Conservation (phyloP, 2,888 invertebrate genomes). For the Drosophila koepferae region DNA sequence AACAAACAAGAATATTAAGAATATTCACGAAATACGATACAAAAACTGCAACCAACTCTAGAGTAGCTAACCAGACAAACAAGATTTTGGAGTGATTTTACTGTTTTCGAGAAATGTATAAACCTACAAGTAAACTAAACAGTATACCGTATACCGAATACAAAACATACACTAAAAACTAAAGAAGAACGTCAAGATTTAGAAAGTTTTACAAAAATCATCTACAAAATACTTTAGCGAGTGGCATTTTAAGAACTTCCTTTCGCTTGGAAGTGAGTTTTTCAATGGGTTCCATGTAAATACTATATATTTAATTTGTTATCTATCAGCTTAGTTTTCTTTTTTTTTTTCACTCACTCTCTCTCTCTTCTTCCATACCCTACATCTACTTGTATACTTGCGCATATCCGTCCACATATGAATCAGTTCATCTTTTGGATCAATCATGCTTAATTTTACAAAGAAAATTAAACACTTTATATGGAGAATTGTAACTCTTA, state of each 20-base stretch:
- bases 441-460: constrained; percentile 19
- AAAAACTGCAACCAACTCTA: constrained; percentile 62
- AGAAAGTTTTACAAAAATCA: constrained; percentile 75
- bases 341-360: neutral
- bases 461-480: neutral
- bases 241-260: constrained; percentile 8
- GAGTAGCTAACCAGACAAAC: constrained; percentile 61
- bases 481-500: constrained; percentile 1
- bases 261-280: constrained; percentile 19
- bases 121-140: constrained; percentile 41
- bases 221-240: constrained; percentile 22
- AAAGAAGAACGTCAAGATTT: constrained; percentile 50
- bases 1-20: constrained; percentile 9
- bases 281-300: constrained; percentile 40
- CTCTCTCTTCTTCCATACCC: constrained; percentile 21
- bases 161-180: constrained; percentile 21
- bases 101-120: constrained; percentile 79
- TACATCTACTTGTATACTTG: constrained; percentile 61
- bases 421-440: constrained; percentile 42
- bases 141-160: constrained; percentile 4
- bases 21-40: constrained; percentile 12
- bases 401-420: constrained; percentile 78
- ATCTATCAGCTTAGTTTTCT: neutral
- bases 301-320: constrained; percentile 26
- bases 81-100: constrained; percentile 83